Base-by-base conservation (phyloP, 2,113 vertebrate species). In the Zosterops japonicus region DNA sequence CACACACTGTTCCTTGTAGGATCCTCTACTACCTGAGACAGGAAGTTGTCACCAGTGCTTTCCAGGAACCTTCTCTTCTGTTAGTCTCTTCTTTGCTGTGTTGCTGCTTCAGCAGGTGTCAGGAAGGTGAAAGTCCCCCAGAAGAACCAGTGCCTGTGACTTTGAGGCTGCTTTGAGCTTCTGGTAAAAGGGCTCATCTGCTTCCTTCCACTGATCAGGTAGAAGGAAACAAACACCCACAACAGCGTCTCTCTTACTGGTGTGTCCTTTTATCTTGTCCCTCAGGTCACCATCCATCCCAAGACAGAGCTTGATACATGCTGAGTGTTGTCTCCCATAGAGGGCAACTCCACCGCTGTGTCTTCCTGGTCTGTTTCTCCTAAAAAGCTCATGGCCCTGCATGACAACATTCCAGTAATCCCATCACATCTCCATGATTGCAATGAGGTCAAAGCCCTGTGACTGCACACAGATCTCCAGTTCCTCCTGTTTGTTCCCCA, bases 351-450 rank as follows among this genome's bases (percentile, higher is more conserved):
- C 20, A 14, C n/a, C 15, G 2, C n/a, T 41, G 16, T 0, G 0
- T 56, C 8, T n/a, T 71, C n/a, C 31, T 49, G 17, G 1, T 56
- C 42, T 2, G 1, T 47, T 55, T 71, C 49, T 72, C 50, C 49
- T 53, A 11, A 71, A 14, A 21, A 56, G 29, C 4, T 0, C 22
- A 5, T 31, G 57, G 29, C 29, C 35, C 13, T 80, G 44, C 17
- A 8, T 31, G 35, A 9, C 35, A 63, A 4, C 4, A 28, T 77
- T 83, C 18, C 29, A 49, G 22, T 63, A 9, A 18, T 36, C 25
- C 36, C 21, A 36, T 59, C 18, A 3, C 0, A 1, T 63, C 42
- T 70, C 25, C 22, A 5, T 33, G 19, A 23, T 0, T 60, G 14
- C 0, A 0, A 9, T 36, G 35, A 70, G 42, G 18, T 63, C 35